phyloP scores from a whole-genome alignment of 2,797 vertebrate species.

The Rhadinocentrus ornatus region DNA sequence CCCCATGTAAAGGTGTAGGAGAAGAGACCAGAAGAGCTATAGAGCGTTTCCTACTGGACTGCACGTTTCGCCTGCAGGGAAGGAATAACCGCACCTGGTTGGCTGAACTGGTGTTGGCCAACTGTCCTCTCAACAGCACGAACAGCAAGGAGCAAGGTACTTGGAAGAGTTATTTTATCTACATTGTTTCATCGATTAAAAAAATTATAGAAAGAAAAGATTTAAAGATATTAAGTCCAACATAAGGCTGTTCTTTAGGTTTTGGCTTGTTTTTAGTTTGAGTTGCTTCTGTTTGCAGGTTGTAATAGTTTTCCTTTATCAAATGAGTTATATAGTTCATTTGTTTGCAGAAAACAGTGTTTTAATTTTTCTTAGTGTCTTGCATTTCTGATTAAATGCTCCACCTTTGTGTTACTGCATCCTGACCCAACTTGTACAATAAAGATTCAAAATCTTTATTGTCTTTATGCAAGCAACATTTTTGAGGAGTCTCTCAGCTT shows the following conservation, averaged over 20 bases:
- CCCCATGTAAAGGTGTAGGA: conserved; percentile 91
- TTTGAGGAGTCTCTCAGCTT: too few relatives aligned
- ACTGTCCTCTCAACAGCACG: conserved; percentile 95
- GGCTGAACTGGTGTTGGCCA: conserved; percentile 95
- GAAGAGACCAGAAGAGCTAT: conserved; percentile 94
- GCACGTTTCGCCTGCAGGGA: conserved; percentile 97
- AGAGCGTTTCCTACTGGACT: conserved; percentile 94
- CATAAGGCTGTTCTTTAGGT: not conserved
- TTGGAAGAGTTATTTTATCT: not conserved
- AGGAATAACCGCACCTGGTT: conserved; percentile 99
- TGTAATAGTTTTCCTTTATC: not conserved
- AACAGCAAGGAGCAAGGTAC: conserved; percentile 95
- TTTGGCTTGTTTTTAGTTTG: not conserved
- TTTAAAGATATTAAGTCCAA: not conserved
- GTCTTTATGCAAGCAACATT: too few relatives aligned
- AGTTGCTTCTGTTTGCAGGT: not conserved
- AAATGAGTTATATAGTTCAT: not conserved
- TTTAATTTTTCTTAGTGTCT: not conserved
- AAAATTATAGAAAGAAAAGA: not conserved
- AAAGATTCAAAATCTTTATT: too few relatives aligned
- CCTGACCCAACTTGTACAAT: not conserved
- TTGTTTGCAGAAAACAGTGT: not conserved
- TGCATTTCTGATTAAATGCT: not conserved
- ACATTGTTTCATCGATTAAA: not conserved
- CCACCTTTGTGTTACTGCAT: not conserved